Base-by-base conservation (phyloP, 2,888 invertebrate species). In the Siphlonurus alternatus region DNA sequence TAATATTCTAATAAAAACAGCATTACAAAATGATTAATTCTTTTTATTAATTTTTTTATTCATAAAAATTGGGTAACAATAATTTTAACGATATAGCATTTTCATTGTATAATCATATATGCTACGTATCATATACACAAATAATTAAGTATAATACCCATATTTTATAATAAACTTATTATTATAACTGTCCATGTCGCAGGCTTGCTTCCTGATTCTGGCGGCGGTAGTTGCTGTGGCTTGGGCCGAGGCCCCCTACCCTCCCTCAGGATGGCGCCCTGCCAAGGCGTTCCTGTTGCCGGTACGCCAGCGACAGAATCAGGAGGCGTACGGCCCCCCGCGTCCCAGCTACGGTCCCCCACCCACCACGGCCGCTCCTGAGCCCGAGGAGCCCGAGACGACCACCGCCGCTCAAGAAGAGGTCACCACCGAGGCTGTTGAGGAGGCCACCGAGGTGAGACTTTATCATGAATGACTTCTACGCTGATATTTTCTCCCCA, bases 211-310 rank as follows among this genome's bases (percentile, higher is more conserved):
- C 7, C 20, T 56, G 5, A 20, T n/a, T 20, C 5, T 56, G 7
- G 56, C 56, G 19, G 56, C 56, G 15, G 5, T 56, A 7, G 7
- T 56, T n/a, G 56, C 56, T 20, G 56, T 20, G 5, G 56, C n/a
- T 5, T 56, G 5, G 5, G 56, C 56, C 22, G 61, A 25, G 20
- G 63, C 63, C 2, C 63, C 63, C 2, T 63, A 63, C 23, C 56
- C 63, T n/a, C 63, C 63, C 2, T 63, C 63, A 3, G 63, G 63
- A 5, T 63, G 63, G 63, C 25, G 56, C 2, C 63, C 63, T 18
- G 63, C 53, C 18, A 63, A 63, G 25, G 54, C 63, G 1, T 63
- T 63, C 25, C 24, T 54, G 1, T 25, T 63, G 24, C 63, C 63
- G 2, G 20, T 24, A 2, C 61, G 38, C 3, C 18, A 15, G 2